These are phyloP conservation scores for Hydrolagus colliei DNA, from an alignment of 2,797 vertebrate genomes.

Conservation along the genomic window DNA sequence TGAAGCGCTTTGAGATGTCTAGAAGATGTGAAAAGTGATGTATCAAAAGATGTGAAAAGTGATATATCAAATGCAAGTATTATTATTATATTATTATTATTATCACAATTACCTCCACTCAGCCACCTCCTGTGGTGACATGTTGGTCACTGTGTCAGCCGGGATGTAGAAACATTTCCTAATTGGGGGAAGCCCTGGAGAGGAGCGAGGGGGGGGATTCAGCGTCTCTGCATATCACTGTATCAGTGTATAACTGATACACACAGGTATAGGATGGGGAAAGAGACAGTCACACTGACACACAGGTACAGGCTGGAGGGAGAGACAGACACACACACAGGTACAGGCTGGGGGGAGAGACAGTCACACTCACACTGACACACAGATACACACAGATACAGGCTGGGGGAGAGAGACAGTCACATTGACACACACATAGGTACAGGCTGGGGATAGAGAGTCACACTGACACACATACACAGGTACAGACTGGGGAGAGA, in stretches of 20 bases:
- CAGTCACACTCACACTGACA: no score
- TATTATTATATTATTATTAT: no score
- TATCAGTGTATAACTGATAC: background rate
- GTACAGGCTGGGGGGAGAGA: constrained; percentile 63
- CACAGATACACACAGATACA: background rate
- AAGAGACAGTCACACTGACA: no score
- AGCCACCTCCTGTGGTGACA: constrained; percentile 65
- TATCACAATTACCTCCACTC: constrained; percentile 69
- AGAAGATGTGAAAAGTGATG: no score
- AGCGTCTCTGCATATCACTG: no score
- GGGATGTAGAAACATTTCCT: constrained; percentile 84
- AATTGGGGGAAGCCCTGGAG: constrained; percentile 69
- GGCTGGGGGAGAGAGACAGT: background rate
- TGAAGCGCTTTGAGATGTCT: no score
- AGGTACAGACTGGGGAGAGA: no score
- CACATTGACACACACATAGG: background rate
- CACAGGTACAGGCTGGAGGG: no score
- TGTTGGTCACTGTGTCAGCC: constrained; percentile 57
- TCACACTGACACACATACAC: background rate
- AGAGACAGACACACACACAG: constrained; percentile 39
- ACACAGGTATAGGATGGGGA: no score
- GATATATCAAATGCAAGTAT: no score
- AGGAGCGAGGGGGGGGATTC: constrained; percentile 31
- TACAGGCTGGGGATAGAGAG: background rate
- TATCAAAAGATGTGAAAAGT: no score